Evolutionary conservation across 2,888 invertebrate genomes (phyloP), one percentile per base, ranked within the genome.

Genomic region (Ophioninae sp.): DNA sequence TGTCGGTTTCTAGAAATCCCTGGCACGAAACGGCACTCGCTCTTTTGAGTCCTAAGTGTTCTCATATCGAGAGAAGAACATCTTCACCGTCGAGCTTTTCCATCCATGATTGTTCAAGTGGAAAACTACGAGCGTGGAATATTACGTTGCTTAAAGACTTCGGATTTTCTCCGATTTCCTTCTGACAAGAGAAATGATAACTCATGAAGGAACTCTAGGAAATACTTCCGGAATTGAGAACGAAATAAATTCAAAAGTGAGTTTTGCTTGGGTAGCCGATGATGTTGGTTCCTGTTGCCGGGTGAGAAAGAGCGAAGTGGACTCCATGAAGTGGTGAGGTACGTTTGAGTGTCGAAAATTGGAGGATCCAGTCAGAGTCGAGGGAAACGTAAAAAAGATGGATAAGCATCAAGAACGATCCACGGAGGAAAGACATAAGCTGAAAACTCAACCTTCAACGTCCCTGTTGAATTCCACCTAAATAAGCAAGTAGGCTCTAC

Each of bases 381-480:
- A 79, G 71, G 30, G 58, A 78, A 59, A 81, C 63, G 61, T 61
- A 22, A 61, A 63, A 63, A 69, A 69, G 51, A 83, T 59, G 61
- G 78, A 67, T 75, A 58, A 84, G 74, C 68, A 51, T 51, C 41
- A 63, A 72, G 63, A 58, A 56, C 58, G 41, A 69, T 51, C n/a
- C 20, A 30, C 30, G 69, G 59, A 74, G 56, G 39, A 67, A 80
- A 84, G 73, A 23, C 69, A 56, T 79, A 69, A 51, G 76, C 63
- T 39, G 61, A 76, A 44, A 76, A 82, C 63, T 44, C 73, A 51
- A 59, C 75, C 71, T 65, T 74, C 78, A 74, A 78, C 71, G 78
- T 81, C 78, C 79, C 72, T 23, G 56, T 61, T 44, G 22, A 56
- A 13, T 73, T 59, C 69, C 9, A 51, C n/a, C 59, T 41, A 22